A percentile compares a stretch with the other conserved stretches of the same genome.
phyloP scores from a whole-genome alignment of 1,140 invertebrate species.

The Aricia agestis region DNA sequence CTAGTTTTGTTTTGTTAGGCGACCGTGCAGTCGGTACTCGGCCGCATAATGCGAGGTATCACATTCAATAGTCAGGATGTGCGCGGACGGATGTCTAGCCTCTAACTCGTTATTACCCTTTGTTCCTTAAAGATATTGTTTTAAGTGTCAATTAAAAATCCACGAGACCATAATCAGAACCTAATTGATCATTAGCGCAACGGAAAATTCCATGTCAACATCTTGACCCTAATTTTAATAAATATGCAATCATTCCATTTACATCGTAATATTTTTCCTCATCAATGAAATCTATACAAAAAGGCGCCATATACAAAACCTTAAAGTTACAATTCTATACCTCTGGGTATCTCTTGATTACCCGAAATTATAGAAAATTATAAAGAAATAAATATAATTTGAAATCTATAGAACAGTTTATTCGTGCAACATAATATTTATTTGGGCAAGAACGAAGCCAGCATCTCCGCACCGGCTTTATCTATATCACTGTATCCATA shows the following conservation, averaged over 20 bases:
- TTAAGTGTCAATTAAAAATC: not conserved
- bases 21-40: slow-evolving; percentile 39
- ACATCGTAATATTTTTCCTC: no score
- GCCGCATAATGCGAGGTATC: slow-evolving; percentile 50
- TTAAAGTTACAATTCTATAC: no score
- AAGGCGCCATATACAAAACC: no score
- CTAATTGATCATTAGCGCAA: not conserved
- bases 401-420: slow-evolving; percentile 7
- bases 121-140: slow-evolving; percentile 14
- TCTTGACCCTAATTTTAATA: no score
- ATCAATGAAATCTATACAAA: no score
- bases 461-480: slow-evolving; percentile 67
- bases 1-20: slow-evolving; percentile 57
- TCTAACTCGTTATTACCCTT: slow-evolving; percentile 31
- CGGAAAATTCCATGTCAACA: not conserved
- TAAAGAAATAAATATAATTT: not conserved
- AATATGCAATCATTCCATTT: no score
- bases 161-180: not conserved
- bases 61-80: slow-evolving; percentile 43
- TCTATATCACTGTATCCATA: slow-evolving; percentile 83
- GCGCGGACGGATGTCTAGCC: slow-evolving; percentile 52
- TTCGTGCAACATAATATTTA: slow-evolving; percentile 5
- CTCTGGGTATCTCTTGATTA: no score
- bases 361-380: not conserved
- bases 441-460: slow-evolving; percentile 44